Conservation (phyloP, 2,113 vertebrate species). For the Mellivora capensis region DNA sequence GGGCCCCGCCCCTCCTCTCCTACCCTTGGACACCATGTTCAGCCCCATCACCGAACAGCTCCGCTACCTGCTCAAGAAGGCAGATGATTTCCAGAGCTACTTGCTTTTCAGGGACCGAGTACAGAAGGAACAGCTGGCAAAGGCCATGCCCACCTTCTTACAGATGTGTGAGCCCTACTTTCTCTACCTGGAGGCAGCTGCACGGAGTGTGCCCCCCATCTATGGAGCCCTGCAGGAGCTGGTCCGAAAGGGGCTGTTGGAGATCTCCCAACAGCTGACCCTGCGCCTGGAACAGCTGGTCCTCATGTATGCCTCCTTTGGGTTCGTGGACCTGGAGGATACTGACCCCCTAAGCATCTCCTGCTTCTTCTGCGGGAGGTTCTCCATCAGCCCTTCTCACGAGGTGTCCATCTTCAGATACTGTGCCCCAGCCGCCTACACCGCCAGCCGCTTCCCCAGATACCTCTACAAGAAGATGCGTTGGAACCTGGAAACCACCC, state of each 20-base stretch:
- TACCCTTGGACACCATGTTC: slow-evolving; percentile 73
- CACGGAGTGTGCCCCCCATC: slow-evolving; percentile 65
- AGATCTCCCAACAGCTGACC: slow-evolving; percentile 89
- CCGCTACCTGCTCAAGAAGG: slow-evolving; percentile 82
- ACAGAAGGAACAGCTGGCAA: slow-evolving; percentile 77
- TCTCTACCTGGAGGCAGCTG: slow-evolving; percentile 84
- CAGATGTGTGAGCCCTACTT: slow-evolving; percentile 85
- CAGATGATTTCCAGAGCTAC: slow-evolving; percentile 80
- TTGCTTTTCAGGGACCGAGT: slow-evolving; percentile 73
- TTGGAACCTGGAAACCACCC: slow-evolving; percentile 86
- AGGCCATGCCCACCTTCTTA: slow-evolving; percentile 81
- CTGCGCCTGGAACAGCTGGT: slow-evolving; percentile 86
- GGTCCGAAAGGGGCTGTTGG: slow-evolving; percentile 79
- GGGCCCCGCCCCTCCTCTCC: background rate
- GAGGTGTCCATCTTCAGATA: slow-evolving; percentile 85
- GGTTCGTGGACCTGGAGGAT: slow-evolving; percentile 84
- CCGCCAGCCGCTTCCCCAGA: slow-evolving; percentile 66
- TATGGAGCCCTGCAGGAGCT: slow-evolving; percentile 65
- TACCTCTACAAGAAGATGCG: slow-evolving; percentile 90
- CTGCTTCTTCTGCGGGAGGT: slow-evolving; percentile 86
- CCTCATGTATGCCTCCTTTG: slow-evolving; percentile 81
- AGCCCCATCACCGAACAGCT: slow-evolving; percentile 80
- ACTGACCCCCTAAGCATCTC: slow-evolving; percentile 83
- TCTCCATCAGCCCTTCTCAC: slow-evolving; percentile 73
- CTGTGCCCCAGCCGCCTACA: slow-evolving; percentile 81